Conservation (phyloP, 2,888 invertebrate genomes). For the Noctua fimbriata region DNA sequence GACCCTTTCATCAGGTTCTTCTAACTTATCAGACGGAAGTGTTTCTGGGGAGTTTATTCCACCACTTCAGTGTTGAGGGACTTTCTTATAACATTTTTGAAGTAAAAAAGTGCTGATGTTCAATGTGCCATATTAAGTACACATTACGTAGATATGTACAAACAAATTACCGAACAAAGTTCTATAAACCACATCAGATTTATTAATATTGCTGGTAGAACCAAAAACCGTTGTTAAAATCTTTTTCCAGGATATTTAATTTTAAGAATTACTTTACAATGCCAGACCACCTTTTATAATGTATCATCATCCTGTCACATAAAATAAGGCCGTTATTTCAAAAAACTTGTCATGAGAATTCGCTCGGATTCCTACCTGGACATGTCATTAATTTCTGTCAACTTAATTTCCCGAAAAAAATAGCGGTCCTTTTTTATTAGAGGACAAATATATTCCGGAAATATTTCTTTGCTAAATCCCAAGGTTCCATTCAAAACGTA, state of each 20-base stretch:
- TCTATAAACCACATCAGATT: background rate
- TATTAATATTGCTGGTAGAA: background rate
- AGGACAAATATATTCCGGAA: constrained; percentile 9
- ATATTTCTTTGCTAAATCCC: background rate
- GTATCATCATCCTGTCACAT: background rate
- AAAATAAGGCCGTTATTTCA: constrained; percentile 21
- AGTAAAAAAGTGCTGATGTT: too few species aligned
- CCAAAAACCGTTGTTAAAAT: background rate
- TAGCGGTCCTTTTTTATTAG: background rate
- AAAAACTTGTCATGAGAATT: constrained; percentile 27
- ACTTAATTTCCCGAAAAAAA: constrained; percentile 32
- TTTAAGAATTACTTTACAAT: background rate
- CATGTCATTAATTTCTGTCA: constrained; percentile 51
- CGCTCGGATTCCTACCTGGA: constrained; percentile 24
- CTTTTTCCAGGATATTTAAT: background rate
- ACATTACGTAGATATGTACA: background rate
- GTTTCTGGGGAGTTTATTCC: too few species aligned
- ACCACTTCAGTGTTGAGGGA: too few species aligned
- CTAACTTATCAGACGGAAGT: too few species aligned
- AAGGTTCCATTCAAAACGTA: background rate
- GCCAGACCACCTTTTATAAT: background rate
- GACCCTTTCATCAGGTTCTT: too few species aligned
- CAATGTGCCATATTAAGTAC: too few species aligned
- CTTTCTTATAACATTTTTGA: too few species aligned
- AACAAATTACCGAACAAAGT: background rate